Percentiles rank a stretch among this genome's conserved stretches.
These are phyloP conservation scores for Lepus europaeus DNA, from an alignment of 2,113 vertebrate species.

Conservation along the genomic window DNA sequence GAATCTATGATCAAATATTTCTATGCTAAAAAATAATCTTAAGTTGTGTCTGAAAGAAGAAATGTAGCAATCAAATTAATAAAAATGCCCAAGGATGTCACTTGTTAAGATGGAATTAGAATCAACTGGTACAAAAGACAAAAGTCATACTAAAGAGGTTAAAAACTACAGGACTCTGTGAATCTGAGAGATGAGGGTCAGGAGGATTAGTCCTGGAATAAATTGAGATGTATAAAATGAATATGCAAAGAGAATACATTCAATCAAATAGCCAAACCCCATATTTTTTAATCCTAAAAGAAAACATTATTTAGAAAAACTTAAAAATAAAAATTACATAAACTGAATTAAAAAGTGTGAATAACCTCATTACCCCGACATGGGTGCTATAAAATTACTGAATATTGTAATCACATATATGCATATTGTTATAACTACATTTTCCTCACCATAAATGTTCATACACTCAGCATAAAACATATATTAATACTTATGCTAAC, in stretches of 20 bases:
- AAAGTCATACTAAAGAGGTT: not conserved
- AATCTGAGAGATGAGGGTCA: not conserved
- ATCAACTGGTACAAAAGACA: not conserved
- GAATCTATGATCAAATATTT: not conserved
- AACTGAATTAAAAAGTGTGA: constrained; percentile 16
- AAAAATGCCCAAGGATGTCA: not conserved
- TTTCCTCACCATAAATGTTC: not conserved
- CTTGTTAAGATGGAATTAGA: not conserved
- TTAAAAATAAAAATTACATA: not conserved
- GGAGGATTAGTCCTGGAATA: not conserved
- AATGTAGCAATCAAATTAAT: not conserved
- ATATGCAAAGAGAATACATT: not conserved
- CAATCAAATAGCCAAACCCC: not conserved
- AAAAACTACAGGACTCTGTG: not conserved
- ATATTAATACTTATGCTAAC: not conserved
- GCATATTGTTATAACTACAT: not conserved
- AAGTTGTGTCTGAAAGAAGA: constrained; percentile 4
- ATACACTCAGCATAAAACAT: not conserved
- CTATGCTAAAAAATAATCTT: not conserved
- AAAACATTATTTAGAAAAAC: not conserved
- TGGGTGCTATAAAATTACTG: not conserved
- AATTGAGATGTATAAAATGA: not conserved
- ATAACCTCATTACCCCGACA: not conserved
- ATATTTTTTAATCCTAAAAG: not conserved
- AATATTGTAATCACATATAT: not conserved